Evolutionary conservation across 2,113 vertebrate species (phyloP).

Genomic region (Mixornis gularis): DNA sequence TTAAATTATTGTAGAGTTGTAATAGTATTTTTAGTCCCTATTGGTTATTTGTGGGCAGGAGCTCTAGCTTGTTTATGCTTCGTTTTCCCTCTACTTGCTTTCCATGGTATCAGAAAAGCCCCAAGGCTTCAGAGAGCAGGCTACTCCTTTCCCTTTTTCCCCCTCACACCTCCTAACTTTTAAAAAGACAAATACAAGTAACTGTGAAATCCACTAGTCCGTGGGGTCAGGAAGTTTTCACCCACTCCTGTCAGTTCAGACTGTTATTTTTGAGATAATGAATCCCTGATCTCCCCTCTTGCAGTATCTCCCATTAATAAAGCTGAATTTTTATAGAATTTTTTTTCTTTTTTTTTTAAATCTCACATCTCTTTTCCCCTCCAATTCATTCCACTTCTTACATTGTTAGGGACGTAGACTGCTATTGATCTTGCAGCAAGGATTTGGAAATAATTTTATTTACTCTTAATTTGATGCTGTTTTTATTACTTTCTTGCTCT

Average conservation of each 20-base stretch:
- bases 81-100: neutral
- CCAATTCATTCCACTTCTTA: neutral
- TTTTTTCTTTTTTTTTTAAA: neutral
- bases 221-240: slow-evolving; percentile 48
- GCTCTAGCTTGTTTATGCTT: slow-evolving; percentile 65
- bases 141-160: neutral
- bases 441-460: neutral
- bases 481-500: neutral
- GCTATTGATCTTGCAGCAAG: neutral
- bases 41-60: slow-evolving; percentile 60
- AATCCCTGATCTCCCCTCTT: slow-evolving; percentile 46
- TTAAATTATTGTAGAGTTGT: slow-evolving; percentile 66
- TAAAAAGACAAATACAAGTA: slow-evolving; percentile 25
- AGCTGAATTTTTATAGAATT: neutral
- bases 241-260: slow-evolving; percentile 27
- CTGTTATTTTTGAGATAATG: slow-evolving; percentile 59
- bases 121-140: slow-evolving; percentile 44
- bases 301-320: slow-evolving; percentile 38
- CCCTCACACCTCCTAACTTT: neutral
- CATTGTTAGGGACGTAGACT: neutral
- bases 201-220: slow-evolving; percentile 13
- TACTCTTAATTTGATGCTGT: neutral
- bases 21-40: slow-evolving; percentile 63
- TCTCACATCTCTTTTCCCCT: neutral
- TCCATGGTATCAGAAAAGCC: slow-evolving; percentile 5